These are phyloP conservation scores for Periparus ater DNA, from an alignment of 2,797 vertebrate species.

Conservation along the genomic window DNA sequence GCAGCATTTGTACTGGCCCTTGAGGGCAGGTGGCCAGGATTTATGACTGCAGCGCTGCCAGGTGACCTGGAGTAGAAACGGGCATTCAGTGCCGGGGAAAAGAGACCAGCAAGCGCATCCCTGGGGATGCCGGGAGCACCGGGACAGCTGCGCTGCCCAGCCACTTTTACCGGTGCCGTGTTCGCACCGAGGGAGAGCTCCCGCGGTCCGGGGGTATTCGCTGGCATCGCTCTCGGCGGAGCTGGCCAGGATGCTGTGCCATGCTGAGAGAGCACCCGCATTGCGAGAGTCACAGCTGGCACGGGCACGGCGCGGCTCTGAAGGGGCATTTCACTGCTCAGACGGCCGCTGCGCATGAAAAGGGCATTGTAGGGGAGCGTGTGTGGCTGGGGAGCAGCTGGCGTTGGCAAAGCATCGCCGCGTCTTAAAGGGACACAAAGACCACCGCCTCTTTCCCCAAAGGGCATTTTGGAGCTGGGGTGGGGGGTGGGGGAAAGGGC, in stretches of 20 bases:
- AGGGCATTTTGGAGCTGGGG: not conserved
- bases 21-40: slow-evolving; percentile 48
- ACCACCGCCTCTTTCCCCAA: not conserved
- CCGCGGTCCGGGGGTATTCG: not conserved
- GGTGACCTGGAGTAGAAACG: slow-evolving; percentile 6
- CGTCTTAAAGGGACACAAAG: slow-evolving; percentile 35
- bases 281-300: slow-evolving; percentile 60
- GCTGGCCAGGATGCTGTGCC: slow-evolving; percentile 61
- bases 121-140: not conserved
- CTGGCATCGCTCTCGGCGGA: not conserved
- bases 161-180: not conserved
- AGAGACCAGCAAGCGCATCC: not conserved
- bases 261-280: slow-evolving; percentile 62
- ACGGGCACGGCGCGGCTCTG: slow-evolving; percentile 27
- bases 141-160: not conserved
- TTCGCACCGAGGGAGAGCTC: not conserved
- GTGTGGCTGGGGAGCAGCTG: slow-evolving; percentile 62
- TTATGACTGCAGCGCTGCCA: slow-evolving; percentile 25
- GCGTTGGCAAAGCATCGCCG: slow-evolving; percentile 18
- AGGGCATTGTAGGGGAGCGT: slow-evolving; percentile 58
- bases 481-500: not conserved
- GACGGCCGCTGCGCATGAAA: slow-evolving; percentile 45
- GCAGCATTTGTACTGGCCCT: not conserved
- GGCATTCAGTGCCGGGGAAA: not conserved
- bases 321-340: slow-evolving; percentile 60